Evolutionary conservation across 1,140 invertebrate genomes (phyloP).

Genomic region (Drosophila navojoa): DNA sequence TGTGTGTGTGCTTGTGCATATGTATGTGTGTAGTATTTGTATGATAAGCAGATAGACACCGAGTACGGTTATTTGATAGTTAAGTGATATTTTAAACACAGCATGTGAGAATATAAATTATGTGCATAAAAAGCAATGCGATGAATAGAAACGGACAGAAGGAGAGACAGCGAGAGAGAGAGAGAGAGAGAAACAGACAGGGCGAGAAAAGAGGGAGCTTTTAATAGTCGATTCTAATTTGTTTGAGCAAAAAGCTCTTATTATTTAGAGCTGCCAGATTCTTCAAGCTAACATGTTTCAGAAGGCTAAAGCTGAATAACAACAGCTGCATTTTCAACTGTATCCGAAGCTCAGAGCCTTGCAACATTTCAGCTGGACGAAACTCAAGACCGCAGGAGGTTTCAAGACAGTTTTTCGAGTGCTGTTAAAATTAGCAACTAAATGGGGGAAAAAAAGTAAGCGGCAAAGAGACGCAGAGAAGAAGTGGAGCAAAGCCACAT

Average conservation of each 20-base stretch:
- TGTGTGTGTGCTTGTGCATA: neutral
- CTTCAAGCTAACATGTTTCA: neutral
- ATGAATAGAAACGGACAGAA: neutral
- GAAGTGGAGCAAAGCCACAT: slow-evolving; percentile 46
- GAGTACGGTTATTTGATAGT: slow-evolving; percentile 63
- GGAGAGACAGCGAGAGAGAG: neutral
- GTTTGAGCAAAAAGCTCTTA: neutral
- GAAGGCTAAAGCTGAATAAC: neutral
- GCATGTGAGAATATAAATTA: slow-evolving; percentile 28
- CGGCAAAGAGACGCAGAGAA: slow-evolving; percentile 27
- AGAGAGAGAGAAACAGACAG: slow-evolving; percentile 7
- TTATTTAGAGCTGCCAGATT: slow-evolving; percentile 15
- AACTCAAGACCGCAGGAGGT: slow-evolving; percentile 66
- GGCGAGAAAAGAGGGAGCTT: neutral
- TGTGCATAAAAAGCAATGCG: slow-evolving; percentile 15
- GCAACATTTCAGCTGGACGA: slow-evolving; percentile 53
- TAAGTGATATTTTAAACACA: slow-evolving; percentile 52
- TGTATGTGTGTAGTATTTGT: neutral
- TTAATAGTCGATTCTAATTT: slow-evolving; percentile 31
- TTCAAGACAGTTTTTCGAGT: slow-evolving; percentile 59
- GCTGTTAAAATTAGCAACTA: slow-evolving; percentile 75
- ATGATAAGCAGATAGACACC: slow-evolving; percentile 34
- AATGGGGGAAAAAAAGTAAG: slow-evolving; percentile 34
- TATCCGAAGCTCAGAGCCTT: slow-evolving; percentile 23
- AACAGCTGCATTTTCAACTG: slow-evolving; percentile 50